Evolutionary conservation across 2,888 invertebrate genomes (phyloP).

Genomic region (Netelia virgata): DNA sequence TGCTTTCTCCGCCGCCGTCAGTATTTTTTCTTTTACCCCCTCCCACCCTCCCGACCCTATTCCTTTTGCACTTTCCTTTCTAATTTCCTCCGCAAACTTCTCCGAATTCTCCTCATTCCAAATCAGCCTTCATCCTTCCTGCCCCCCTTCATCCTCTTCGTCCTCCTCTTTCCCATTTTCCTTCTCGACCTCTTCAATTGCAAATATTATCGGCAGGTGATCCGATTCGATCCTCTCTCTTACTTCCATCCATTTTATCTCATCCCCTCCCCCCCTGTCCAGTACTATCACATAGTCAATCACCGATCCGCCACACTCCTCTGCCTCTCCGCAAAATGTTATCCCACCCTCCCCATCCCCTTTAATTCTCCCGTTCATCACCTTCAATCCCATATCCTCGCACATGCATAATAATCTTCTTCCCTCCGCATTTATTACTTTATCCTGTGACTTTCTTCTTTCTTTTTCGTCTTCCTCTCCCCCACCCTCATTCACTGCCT

Average conservation of each 20-base stretch:
- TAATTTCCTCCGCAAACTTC: background rate
- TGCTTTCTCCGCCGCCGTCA: too few species aligned
- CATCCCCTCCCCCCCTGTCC: background rate
- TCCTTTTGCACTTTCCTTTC: too few species aligned
- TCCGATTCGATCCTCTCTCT: conserved; percentile 31
- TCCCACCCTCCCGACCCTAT: background rate
- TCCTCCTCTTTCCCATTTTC: background rate
- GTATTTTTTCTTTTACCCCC: background rate
- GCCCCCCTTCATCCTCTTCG: background rate
- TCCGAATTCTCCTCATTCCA: background rate
- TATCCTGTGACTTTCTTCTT: conserved; percentile 36
- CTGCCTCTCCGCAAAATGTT: conserved; percentile 56
- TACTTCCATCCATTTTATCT: conserved; percentile 2
- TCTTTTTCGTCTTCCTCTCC: background rate
- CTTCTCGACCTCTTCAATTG: background rate
- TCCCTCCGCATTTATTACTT: conserved; percentile 22
- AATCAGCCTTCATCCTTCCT: background rate
- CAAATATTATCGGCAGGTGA: conserved; percentile 22
- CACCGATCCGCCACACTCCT: conserved; percentile 43
- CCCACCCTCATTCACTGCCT: background rate
- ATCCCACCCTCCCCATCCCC: conserved; percentile 67
- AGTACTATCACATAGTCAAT: conserved; percentile 59
- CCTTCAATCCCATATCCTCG: conserved; percentile 25
- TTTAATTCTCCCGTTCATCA: conserved; percentile 58
- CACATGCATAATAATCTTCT: background rate